These are phyloP conservation scores for Eristalis tenax DNA, from an alignment of 2,888 invertebrate genomes.

Conservation along the genomic window DNA sequence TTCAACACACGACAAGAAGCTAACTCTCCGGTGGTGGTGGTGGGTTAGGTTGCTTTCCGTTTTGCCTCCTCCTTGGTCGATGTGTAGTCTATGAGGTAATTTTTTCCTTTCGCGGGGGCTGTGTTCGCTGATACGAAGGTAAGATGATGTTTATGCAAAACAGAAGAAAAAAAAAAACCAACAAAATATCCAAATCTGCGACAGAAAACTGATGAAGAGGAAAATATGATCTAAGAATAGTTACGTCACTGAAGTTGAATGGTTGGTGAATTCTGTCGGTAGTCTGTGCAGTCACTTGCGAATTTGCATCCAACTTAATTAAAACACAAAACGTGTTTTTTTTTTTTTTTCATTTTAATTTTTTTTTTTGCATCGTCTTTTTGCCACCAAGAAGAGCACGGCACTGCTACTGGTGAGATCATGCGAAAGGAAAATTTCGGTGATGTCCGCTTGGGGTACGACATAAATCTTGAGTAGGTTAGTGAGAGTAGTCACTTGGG, in stretches of 20 bases:
- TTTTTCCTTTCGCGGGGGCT: conserved; percentile 11
- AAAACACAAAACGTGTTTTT: conserved; percentile 17
- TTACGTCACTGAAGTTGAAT: conserved; percentile 47
- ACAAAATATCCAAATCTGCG: conserved; percentile 26
- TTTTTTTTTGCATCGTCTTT: not conserved
- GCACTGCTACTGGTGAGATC: not conserved
- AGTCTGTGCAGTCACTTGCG: not conserved
- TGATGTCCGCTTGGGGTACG: not conserved
- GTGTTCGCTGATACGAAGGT: not conserved
- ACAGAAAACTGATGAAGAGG: not conserved
- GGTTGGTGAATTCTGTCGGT: conserved; percentile 11
- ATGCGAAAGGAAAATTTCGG: conserved; percentile 15
- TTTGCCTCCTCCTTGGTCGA: not conserved
- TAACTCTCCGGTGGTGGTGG: conserved; percentile 20
- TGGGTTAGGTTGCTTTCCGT: not conserved
- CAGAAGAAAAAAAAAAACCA: not conserved
- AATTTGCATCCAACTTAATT: conserved; percentile 37
- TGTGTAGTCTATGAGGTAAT: conserved; percentile 59
- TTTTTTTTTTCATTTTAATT: not conserved
- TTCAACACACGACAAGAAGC: conserved; percentile 6
- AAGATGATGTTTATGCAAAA: not conserved
- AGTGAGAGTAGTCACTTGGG: not conserved
- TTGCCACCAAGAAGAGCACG: not conserved
- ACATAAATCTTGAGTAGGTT: conserved; percentile 16
- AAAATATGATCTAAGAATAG: conserved; percentile 54